Evolutionary conservation across 2,888 invertebrate species (phyloP).

Genomic region (Homarus gammarus): DNA sequence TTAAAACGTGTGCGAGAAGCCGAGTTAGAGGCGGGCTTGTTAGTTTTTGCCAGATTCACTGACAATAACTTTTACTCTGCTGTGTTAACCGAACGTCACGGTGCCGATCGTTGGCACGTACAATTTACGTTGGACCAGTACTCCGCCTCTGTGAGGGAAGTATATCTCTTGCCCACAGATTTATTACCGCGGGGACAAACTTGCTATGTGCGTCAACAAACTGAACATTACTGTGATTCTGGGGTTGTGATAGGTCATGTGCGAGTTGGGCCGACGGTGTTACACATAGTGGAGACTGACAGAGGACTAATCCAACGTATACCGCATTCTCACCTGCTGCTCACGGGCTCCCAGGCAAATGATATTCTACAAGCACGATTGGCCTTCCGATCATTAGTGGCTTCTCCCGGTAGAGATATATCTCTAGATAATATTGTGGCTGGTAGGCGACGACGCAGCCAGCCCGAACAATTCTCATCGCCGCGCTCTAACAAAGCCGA

Average conservation of each 20-base stretch:
- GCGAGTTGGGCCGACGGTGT: constrained; percentile 32
- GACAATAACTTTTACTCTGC: constrained; percentile 75
- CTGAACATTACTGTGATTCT: constrained; percentile 62
- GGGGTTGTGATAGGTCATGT: constrained; percentile 69
- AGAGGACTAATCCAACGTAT: constrained; percentile 56
- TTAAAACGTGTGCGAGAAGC: constrained; percentile 58
- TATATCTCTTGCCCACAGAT: constrained; percentile 72
- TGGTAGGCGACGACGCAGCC: constrained; percentile 59
- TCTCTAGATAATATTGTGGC: constrained; percentile 73
- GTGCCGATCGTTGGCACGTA: constrained; percentile 66
- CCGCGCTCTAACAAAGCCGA: constrained; percentile 58
- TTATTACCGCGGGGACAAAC: constrained; percentile 67
- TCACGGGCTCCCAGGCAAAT: constrained; percentile 59
- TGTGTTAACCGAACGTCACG: constrained; percentile 46
- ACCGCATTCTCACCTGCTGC: constrained; percentile 65
- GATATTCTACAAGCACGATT: constrained; percentile 52
- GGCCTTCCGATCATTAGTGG: constrained; percentile 67
- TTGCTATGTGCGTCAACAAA: constrained; percentile 57
- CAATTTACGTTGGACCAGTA: constrained; percentile 67
- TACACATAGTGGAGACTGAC: constrained; percentile 69
- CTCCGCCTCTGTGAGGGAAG: constrained; percentile 59
- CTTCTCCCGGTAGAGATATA: constrained; percentile 71
- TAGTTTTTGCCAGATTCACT: constrained; percentile 72
- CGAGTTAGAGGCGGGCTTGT: constrained; percentile 51
- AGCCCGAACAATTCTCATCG: constrained; percentile 30